Evolutionary conservation across 2,888 invertebrate genomes (phyloP).

Genomic region (Octonoba sinensis): DNA sequence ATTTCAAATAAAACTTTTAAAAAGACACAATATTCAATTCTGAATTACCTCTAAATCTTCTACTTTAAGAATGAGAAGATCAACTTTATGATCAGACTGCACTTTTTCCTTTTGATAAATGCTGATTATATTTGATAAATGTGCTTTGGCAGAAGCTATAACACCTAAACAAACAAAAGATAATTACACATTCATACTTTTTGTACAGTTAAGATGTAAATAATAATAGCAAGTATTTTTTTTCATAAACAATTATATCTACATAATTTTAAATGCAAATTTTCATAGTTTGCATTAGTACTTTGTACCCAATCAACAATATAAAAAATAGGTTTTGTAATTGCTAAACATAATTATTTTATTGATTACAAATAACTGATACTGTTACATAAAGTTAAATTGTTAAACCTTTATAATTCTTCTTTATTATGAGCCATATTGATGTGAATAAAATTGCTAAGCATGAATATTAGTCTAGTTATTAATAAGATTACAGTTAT

Average conservation of each 20-base stretch:
- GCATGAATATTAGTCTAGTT: too few relatives aligned
- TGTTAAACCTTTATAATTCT: too few relatives aligned
- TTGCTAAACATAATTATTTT: too few relatives aligned
- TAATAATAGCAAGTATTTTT: background rate
- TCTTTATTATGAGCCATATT: too few relatives aligned
- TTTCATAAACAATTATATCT: background rate
- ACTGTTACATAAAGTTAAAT: too few relatives aligned
- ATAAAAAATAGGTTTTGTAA: too few relatives aligned
- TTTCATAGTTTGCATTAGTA: too few relatives aligned
- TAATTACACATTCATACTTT: background rate
- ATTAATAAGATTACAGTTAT: too few relatives aligned
- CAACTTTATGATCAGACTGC: constrained; percentile 67
- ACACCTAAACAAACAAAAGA: constrained; percentile 59
- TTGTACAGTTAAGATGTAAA: background rate
- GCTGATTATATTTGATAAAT: constrained; percentile 65
- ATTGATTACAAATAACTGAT: too few relatives aligned
- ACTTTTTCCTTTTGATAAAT: constrained; percentile 67
- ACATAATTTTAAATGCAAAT: too few relatives aligned
- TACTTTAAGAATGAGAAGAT: constrained; percentile 67
- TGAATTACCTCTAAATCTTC: constrained; percentile 67
- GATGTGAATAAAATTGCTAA: too few relatives aligned
- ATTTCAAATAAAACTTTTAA: background rate
- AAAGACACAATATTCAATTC: background rate
- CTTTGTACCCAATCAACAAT: too few relatives aligned
- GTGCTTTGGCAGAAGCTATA: constrained; percentile 65